Evolutionary conservation across 2,113 vertebrate genomes (phyloP), one percentile per base, ranked within the genome.

Genomic region (Rallus limicola): DNA sequence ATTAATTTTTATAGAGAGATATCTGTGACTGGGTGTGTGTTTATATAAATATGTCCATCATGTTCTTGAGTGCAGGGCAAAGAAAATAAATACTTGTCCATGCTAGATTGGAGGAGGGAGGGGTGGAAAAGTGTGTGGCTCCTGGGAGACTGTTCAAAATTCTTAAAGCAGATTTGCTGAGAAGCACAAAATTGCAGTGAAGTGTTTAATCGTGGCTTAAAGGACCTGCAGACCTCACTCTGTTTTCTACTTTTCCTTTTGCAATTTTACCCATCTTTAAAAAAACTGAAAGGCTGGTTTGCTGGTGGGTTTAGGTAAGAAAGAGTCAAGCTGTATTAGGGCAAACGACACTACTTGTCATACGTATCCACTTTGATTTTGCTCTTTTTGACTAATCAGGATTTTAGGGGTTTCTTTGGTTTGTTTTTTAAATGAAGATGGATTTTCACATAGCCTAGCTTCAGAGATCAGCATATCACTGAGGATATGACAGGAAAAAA

Each of bases 41-140:
- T 93, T 91, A 91, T 92, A 82, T 95, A 95, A 95, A 95, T 96
- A 90, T 46, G 94, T 92, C 91, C 92, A 88, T 95, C 90, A 74
- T 64, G 34, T 88, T 88, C 95, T 86, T 68, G 94, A 92, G 94
- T 91, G 93, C 89, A 85, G 81, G 81, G 94, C 93, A 95, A 87
- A 82, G 96, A 92, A 95, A 94, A 91, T 90, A 94, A 93, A 92
- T 86, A 91, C 68, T 89, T 75, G 82, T 92, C 93, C 80, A 4
- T 70, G 91, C 48, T 86, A 34, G 77, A 89, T 14, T 92, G 83
- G 62, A 92, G 63, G 55, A 11, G 17, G 74, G 56, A 46, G 44
- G 44, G 44, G 44, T 46, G 44, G 44, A 46, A 29, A 50, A 38
- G 15, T 48, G 4, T 60, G 65, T 84, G 44, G 44, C 64, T 95